Percentiles rank a stretch among this genome's conserved stretches.
These are phyloP conservation scores for Euplagia quadripunctaria DNA, from an alignment of 2,888 invertebrate genomes.

Conservation along the genomic window DNA sequence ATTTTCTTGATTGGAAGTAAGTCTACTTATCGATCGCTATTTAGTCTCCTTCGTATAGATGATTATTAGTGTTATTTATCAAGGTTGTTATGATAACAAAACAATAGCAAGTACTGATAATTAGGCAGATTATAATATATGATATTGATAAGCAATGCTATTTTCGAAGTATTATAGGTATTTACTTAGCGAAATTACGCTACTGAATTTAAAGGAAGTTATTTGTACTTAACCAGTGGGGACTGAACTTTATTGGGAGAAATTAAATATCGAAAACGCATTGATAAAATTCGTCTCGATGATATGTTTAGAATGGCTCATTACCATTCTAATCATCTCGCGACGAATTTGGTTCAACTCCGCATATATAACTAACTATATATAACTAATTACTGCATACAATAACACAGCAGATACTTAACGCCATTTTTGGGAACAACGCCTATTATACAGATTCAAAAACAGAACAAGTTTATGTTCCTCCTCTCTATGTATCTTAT, in stretches of 20 bases:
- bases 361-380: background rate
- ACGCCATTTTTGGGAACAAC: slow-evolving; percentile 8
- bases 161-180: background rate
- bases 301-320: too few species aligned
- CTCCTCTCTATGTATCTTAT: background rate
- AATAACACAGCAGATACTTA: background rate
- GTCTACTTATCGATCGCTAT: background rate
- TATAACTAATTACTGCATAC: too few species aligned
- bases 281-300: background rate
- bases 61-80: background rate
- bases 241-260: background rate
- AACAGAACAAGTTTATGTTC: background rate
- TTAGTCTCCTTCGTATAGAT: background rate
- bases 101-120: slow-evolving; percentile 18
- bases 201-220: background rate
- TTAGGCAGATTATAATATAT: slow-evolving; percentile 4
- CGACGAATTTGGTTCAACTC: background rate
- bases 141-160: background rate
- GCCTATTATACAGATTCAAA: slow-evolving; percentile 10
- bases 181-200: slow-evolving; percentile 4
- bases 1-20: too few species aligned
- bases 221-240: background rate
- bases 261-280: background rate
- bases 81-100: slow-evolving; percentile 16
- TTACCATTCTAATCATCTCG: background rate